Percentiles rank a stretch among this genome's conserved stretches.
Conservation (phyloP, 2,113 vertebrate genomes). For the Perca flavescens region DNA sequence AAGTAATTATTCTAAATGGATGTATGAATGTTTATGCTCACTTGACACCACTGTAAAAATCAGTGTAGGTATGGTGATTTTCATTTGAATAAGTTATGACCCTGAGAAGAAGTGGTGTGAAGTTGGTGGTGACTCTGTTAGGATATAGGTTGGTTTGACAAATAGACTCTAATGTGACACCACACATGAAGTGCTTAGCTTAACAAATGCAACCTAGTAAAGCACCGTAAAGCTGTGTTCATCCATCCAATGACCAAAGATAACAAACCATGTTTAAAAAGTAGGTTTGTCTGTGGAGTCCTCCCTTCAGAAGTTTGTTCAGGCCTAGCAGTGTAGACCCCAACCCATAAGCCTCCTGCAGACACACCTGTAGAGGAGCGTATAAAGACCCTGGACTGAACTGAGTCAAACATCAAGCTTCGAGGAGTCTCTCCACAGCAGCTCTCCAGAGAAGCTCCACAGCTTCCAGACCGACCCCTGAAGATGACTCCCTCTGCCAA, state of each 20-base stretch:
- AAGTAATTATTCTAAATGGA: no score
- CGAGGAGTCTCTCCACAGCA: constrained; percentile 39
- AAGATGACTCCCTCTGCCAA: no score
- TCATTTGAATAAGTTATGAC: no score
- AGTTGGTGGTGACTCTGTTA: background rate
- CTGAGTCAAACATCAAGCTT: constrained; percentile 33
- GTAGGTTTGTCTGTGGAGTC: constrained; percentile 1
- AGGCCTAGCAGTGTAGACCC: constrained; percentile 20
- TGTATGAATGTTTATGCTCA: no score
- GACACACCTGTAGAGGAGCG: constrained; percentile 32
- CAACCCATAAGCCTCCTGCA: constrained; percentile 41
- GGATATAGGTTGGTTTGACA: background rate
- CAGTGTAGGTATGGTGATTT: no score
- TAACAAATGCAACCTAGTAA: background rate
- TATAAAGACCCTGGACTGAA: constrained; percentile 56
- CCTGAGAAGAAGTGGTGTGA: no score
- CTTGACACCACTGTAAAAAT: no score
- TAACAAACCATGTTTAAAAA: constrained; percentile 11
- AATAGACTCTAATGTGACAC: background rate
- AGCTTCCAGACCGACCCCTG: no score
- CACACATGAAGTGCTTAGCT: background rate
- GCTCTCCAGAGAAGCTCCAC: background rate
- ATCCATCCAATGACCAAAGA: background rate
- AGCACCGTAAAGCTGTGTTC: background rate
- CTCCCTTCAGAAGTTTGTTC: constrained; percentile 42